Base-by-base conservation (phyloP, 2,113 vertebrate species). In the Phycodurus eques region DNA sequence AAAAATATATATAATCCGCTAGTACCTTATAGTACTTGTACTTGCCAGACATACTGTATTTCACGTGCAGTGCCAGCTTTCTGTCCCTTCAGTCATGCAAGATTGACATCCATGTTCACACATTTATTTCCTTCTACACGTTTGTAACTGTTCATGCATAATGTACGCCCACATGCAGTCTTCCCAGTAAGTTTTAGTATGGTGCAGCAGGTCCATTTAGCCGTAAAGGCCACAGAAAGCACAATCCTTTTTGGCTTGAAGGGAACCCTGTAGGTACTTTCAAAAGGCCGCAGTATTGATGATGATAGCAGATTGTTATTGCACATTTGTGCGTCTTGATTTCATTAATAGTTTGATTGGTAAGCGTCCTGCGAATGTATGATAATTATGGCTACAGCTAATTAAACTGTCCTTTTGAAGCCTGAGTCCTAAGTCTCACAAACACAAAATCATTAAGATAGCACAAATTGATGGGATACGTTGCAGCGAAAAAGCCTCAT, bases 401-500 rank as follows among this genome's bases (percentile, higher is more conserved):
- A 60, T 67, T 22, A 65, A n/a, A 5, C 11, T 46, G 42, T 44
- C 20, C 62, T 0, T 65, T 65, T 65, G 62, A 65, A 65, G 62
- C 42, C 42, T 5, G 5, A 46, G 62, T 44, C 62, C 62, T 22
- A 65, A 65, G 39, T 11, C 61, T 12, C n/a, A 20, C 19, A 63
- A 63, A 42, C 35, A 63, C 62, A 65, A 22, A 65, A 65, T 44
- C 62, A 65, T 46, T 65, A 44, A 46, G 42, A 65, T 27, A 43
- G 20, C 22, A 65, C 62, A 46, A 43, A 65, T 65, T 44, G 42
- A 43, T 65, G 20, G 5, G 17, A 42, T 63, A 20, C 31, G 17
- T 61, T 39, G 33, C 31, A 17, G 31, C 2, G 31, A 35, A 39
- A 39, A 59, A 14, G 1, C 56, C 20, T 63, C 60, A 14, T 1